Base-by-base conservation (phyloP, 1,140 invertebrate species). In the Neodiprion fabricii region DNA sequence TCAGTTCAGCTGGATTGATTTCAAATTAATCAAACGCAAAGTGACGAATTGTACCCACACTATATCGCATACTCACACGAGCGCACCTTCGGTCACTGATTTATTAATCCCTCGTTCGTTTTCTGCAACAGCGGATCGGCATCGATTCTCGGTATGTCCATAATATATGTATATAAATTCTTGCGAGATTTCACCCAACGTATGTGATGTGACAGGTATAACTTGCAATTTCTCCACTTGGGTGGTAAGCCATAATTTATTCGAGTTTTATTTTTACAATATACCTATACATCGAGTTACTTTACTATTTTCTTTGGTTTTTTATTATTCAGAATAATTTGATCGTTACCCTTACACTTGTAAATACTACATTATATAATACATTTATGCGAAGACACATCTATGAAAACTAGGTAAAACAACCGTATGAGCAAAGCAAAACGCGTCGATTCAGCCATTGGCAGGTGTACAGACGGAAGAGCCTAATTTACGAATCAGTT, bases 251-350 rank as follows among this genome's bases (percentile, higher is more conserved):
- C 21, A 40, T 40, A 66, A 48, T 17, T 48, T 53, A 28, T 72
- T 53, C n/a, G 65, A 70, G 50, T 50, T 14, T 72, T 53, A 72
- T 61, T 61, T 72, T 61, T 53, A 28, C 12, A 17, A 61, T 5
- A 40, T 40, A 5, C 28, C 28, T 40, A 40, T 40, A 40, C 28
- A 40, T 40, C 28, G 28, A 40, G 1, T 5, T 40, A 40, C 5
- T 40, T 40, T 40, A 40, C 28, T 40, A 3, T 40, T 40, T 40
- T 40, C 28, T 40, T 40, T 40, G 5, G 28, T 40, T 40, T 5
- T 40, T 40, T 40, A 40, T 40, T 40, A 40, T 5, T 40, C 5
- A 40, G 28, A 40, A 40, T 40, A 40, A 40, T 40, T 1, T 40
- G 28, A 40, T 5, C 28, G 28, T 40, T 40, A 40, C 28, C 5